Base-by-base conservation (phyloP, 2,797 vertebrate species). In the Brachyalestes nurse region DNA sequence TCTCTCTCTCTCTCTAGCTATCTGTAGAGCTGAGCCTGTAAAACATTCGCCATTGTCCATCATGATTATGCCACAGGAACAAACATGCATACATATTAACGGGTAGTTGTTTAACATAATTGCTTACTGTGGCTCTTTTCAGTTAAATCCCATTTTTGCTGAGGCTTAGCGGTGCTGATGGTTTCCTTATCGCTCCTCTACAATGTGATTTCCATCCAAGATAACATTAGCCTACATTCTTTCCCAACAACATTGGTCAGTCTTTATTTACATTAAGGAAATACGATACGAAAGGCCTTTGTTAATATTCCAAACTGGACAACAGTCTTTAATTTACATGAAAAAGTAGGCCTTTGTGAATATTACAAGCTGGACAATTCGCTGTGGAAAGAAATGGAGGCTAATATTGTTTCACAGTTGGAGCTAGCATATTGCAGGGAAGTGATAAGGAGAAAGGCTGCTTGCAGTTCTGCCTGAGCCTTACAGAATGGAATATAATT, bases 1-100 rank as follows among this genome's bases (percentile, higher is more conserved):
- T 45, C 42, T 45, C 42, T 45, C 42, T 45, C 42, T 45, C 42
- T 45, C 9, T 6, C 25, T 60, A 5, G 23, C 25, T 82, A 19
- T 72, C 47, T 38, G 51, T 72, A 17, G 6, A 2, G 60, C 21
- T 58, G 14, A 78, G 14, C 49, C 9, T 21, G 28, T 6, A 4
- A 67, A 73, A 45, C 69, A 73, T 81, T 73, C 40, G 40, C n/a
- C 70, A 21, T 9, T 81, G 72, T 75, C 34, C 72, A 40, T 74
- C 51, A 80, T 83, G 60, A 57, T 58, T 64, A 83, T 60, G 74
- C 60, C 72, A 64, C 62, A 57, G 66, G 67, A 77, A 76, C 61
- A 76, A 82, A 67, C 80, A 78, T 40, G 55, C 77, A 71, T 53
- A 72, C 10, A 60, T 69, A 42, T 62, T 21, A 70, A 57, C 1